A percentile compares a stretch with the other conserved stretches of the same genome.
Conservation (phyloP, 2,797 vertebrate species). For the Chrosomus eos region DNA sequence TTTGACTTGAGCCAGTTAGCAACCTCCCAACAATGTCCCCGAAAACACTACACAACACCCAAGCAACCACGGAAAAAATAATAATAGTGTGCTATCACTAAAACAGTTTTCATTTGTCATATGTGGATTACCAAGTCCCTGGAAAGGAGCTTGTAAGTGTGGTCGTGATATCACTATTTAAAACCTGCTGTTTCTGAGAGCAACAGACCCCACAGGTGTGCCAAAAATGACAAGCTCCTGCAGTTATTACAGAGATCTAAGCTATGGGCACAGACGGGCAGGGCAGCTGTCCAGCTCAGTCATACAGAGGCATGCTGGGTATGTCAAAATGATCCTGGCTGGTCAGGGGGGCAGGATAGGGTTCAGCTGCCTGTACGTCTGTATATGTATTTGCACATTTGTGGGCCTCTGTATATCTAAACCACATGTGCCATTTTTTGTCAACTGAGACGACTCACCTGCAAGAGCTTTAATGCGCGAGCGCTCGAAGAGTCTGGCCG, state of each 20-base stretch:
- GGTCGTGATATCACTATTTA: slow-evolving; percentile 66
- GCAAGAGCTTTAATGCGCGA: slow-evolving; percentile 98
- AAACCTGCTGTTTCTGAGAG: slow-evolving; percentile 59
- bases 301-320: slow-evolving; percentile 70
- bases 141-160: slow-evolving; percentile 17
- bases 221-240: slow-evolving; percentile 66
- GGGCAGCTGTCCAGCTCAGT: slow-evolving; percentile 80
- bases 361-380: slow-evolving; percentile 64
- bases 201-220: slow-evolving; percentile 69
- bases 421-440: slow-evolving; percentile 10
- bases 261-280: slow-evolving; percentile 60
- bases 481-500: slow-evolving; percentile 92
- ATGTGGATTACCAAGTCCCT: slow-evolving; percentile 1
- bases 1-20: not conserved
- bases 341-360: slow-evolving; percentile 62
- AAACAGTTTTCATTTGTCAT: not conserved
- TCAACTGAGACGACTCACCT: slow-evolving; percentile 77
- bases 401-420: slow-evolving; percentile 33
- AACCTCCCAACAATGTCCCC: not conserved
- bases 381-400: slow-evolving; percentile 31
- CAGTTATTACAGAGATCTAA: slow-evolving; percentile 69
- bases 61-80: not conserved
- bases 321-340: slow-evolving; percentile 74
- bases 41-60: not conserved
- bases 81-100: not conserved